phyloP scores from a whole-genome alignment of 1,140 invertebrate genomes.

The Diprion similis region DNA sequence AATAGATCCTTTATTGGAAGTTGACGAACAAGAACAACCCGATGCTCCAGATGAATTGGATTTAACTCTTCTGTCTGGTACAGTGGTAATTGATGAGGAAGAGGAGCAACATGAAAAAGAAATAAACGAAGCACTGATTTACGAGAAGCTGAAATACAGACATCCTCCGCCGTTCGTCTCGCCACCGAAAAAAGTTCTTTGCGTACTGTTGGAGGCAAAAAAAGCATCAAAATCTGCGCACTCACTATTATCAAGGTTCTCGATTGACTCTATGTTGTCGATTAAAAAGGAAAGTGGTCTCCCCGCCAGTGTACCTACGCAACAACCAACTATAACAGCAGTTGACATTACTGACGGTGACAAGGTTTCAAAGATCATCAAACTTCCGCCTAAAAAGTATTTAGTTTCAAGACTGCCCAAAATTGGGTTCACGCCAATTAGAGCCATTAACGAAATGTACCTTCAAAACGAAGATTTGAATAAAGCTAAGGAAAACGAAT shows the following conservation, averaged over 20 bases:
- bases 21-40: constrained; percentile 37
- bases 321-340: neutral
- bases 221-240: constrained; percentile 49
- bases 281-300: constrained; percentile 41
- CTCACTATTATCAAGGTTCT: constrained; percentile 56
- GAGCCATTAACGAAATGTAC: constrained; percentile 49
- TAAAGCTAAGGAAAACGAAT: constrained; percentile 21
- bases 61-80: constrained; percentile 47
- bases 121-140: constrained; percentile 32
- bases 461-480: constrained; percentile 39
- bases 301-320: neutral
- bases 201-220: constrained; percentile 49
- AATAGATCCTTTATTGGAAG: constrained; percentile 32
- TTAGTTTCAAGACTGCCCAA: constrained; percentile 42
- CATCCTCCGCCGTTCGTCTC: constrained; percentile 48
- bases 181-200: constrained; percentile 43
- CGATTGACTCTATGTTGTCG: constrained; percentile 51
- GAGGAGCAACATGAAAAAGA: constrained; percentile 26
- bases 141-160: constrained; percentile 49
- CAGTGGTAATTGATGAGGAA: constrained; percentile 35
- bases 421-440: constrained; percentile 43
- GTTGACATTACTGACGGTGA: neutral
- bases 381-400: constrained; percentile 42
- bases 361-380: constrained; percentile 44
- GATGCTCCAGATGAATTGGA: constrained; percentile 48